A percentile compares a stretch with the other conserved stretches of the same genome.
Conservation (phyloP, 2,113 vertebrate genomes). For the Lutjanus erythropterus region DNA sequence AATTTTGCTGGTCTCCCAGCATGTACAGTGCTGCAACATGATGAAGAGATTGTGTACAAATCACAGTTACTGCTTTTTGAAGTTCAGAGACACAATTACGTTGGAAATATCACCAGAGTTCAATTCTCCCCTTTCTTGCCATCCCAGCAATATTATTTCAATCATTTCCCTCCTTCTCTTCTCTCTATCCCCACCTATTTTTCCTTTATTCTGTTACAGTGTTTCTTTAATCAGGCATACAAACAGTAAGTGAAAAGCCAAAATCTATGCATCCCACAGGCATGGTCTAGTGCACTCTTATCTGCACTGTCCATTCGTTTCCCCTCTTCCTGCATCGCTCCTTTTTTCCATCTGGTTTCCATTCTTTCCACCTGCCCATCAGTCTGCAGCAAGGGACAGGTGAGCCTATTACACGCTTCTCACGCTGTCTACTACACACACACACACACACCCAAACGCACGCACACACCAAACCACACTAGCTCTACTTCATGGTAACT, state of each 20-base stretch:
- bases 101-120: background rate
- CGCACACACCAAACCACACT: constrained; percentile 24
- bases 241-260: constrained; percentile 3
- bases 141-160: background rate
- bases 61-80: background rate
- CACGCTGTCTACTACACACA: constrained; percentile 57
- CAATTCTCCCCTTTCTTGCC: background rate
- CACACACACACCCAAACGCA: constrained; percentile 7
- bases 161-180: background rate
- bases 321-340: background rate
- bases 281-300: constrained; percentile 24
- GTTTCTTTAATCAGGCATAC: background rate
- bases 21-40: background rate
- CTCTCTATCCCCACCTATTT: too few relatives aligned
- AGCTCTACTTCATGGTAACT: constrained; percentile 67
- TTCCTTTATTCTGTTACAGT: background rate
- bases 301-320: constrained; percentile 32
- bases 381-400: constrained; percentile 73
- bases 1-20: background rate
- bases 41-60: background rate
- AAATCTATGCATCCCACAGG: constrained; percentile 18
- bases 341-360: constrained; percentile 69
- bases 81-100: background rate
- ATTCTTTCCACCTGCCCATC: constrained; percentile 78
- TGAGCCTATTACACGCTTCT: constrained; percentile 76